A percentile compares a stretch with the other conserved stretches of the same genome.
Evolutionary conservation across 2,113 vertebrate species (phyloP).

Genomic region (Sclerurus mexicanus): DNA sequence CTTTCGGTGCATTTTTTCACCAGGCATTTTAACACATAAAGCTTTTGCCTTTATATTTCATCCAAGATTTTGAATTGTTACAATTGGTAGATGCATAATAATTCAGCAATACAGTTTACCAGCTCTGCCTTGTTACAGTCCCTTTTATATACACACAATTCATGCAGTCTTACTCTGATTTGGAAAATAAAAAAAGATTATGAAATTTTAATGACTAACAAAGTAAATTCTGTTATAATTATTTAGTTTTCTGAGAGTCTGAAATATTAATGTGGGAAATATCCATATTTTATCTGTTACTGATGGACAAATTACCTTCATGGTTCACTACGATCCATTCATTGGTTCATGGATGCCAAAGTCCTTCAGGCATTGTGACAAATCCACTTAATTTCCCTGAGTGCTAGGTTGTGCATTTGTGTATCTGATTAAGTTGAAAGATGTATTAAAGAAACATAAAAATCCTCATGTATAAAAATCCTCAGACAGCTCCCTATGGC

Average conservation of each 20-base stretch:
- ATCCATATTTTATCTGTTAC: background rate
- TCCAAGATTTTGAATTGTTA: background rate
- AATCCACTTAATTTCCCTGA: conserved; percentile 47
- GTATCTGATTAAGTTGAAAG: conserved; percentile 42
- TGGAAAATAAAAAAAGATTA: background rate
- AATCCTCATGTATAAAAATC: background rate
- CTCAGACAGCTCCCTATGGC: background rate
- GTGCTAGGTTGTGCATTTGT: conserved; percentile 32
- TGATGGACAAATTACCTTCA: conserved; percentile 29
- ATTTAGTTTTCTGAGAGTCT: background rate
- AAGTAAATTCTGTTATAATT: background rate
- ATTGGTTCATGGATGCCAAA: conserved; percentile 8
- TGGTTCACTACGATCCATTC: conserved; percentile 37
- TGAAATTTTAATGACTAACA: background rate
- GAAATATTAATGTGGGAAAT: background rate
- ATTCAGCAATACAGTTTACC: background rate
- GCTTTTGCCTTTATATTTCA: background rate
- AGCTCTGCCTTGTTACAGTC: background rate
- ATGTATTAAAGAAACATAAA: conserved; percentile 12
- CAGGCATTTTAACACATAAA: background rate
- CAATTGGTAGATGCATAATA: background rate
- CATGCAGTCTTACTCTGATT: background rate
- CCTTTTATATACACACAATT: background rate
- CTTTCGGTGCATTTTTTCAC: background rate
- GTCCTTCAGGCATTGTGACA: conserved; percentile 48